Evolutionary conservation across 2,888 invertebrate genomes (phyloP), one percentile per base, ranked within the genome.

Genomic region (Oligia fasciuncula): DNA sequence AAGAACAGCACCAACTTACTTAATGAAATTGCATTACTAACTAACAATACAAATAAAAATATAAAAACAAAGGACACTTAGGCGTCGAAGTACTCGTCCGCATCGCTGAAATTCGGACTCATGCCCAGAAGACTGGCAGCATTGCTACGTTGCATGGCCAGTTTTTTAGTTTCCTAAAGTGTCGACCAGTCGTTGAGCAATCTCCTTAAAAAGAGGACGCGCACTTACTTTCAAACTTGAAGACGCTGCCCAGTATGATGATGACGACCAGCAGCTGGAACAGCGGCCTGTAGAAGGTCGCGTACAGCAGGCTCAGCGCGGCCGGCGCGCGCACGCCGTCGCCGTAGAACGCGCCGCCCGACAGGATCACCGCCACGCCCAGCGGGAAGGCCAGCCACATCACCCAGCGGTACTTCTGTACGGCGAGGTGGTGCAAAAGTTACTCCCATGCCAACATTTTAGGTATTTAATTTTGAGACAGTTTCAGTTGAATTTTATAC

Each of bases 331-430:
- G 75, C 0, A 60, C 80, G 0, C 90, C 92, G 81, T 95, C 94
- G 0, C 73, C 54, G 90, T 96, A 97, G 92, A 96, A 96, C 79
- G 94, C 43, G 0, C 94, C 95, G 0, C 96, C 96, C 0, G 95
- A 93, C 4, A 97, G 91, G 54, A 97, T 94, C 63, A 95, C 89
- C 0, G 82, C 90, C 23, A 96, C 89, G 0, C 90, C 95, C 23
- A 92, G 68, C 0, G 96, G 96, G 77, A 96, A 90, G 14, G 87
- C 0, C 43, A 92, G 62, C 96, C 96, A 96, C 17, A 91, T 79
- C 0, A 89, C 60, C 92, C 92, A 94, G 23, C 93, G 93, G 86
- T 91, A 89, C 35, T 90, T 93, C 96, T 96, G 92, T 8, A 0
- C 0, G 17, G 70, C 2, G n/a, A 11, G n/a, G 2, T 14, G 4